Conservation (phyloP, 2,888 invertebrate genomes). For the Microplitis manilae region DNA sequence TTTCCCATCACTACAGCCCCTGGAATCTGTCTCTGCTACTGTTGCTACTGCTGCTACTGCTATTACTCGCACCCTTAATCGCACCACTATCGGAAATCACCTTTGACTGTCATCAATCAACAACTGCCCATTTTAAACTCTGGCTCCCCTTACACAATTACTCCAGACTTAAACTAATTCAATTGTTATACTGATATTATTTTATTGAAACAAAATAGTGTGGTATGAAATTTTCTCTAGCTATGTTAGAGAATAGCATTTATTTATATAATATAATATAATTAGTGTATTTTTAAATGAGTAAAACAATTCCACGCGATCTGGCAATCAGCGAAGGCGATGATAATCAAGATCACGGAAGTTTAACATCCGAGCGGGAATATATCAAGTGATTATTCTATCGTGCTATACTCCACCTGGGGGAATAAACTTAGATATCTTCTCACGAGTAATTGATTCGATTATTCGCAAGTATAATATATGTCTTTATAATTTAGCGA, state of each 20-base stretch:
- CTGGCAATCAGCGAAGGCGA: background rate
- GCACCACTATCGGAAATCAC: conserved; percentile 46
- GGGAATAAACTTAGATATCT: background rate
- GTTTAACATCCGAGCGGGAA: background rate
- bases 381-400: background rate
- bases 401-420: background rate
- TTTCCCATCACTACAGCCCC: conserved; percentile 30
- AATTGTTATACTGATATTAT: no score
- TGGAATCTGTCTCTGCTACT: conserved; percentile 21
- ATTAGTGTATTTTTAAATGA: no score
- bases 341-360: background rate
- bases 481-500: background rate
- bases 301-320: background rate
- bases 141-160: conserved; percentile 24
- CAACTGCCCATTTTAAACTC: background rate
- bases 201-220: no score
- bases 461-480: background rate
- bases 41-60: background rate
- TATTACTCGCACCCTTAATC: conserved; percentile 37
- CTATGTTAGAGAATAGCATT: no score
- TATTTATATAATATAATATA: no score
- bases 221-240: no score
- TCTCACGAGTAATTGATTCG: background rate
- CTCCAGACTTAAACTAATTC: background rate
- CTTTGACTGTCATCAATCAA: conserved; percentile 35